phyloP scores from a whole-genome alignment of 2,113 vertebrate genomes.

The Mobula hypostoma region DNA sequence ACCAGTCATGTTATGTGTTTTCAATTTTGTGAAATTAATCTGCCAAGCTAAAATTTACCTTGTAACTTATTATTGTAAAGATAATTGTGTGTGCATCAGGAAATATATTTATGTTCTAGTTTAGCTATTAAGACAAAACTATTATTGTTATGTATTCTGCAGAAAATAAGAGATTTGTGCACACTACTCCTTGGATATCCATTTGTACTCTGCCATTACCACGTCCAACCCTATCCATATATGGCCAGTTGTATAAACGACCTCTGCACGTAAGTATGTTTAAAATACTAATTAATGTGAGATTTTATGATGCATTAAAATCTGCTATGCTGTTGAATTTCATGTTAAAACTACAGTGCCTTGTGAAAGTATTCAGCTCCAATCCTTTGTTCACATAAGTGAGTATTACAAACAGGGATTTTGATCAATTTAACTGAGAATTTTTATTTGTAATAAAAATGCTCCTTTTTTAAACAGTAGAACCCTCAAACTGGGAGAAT shows the following conservation, averaged over 20 bases:
- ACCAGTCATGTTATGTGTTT: not conserved
- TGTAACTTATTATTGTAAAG: not conserved
- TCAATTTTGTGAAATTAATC: not conserved
- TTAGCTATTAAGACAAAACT: constrained; percentile 54
- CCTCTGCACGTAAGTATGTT: constrained; percentile 80
- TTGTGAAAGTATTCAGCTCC: too few species aligned
- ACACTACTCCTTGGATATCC: constrained; percentile 64
- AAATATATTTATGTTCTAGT: constrained; percentile 39
- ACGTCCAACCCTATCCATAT: constrained; percentile 82
- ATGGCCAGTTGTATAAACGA: constrained; percentile 89
- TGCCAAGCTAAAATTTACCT: not conserved
- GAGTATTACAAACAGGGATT: too few species aligned
- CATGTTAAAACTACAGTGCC: not conserved
- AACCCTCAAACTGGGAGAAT: too few species aligned
- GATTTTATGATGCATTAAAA: not conserved
- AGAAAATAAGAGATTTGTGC: constrained; percentile 51
- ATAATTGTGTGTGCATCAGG: too few species aligned
- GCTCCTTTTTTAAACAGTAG: too few species aligned
- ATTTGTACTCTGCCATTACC: constrained; percentile 78
- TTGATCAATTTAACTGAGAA: too few species aligned
- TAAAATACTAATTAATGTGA: not conserved
- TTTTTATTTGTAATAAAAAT: too few species aligned
- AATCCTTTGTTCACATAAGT: too few species aligned
- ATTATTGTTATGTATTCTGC: not conserved
- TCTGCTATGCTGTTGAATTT: not conserved